Conservation (phyloP, 2,797 vertebrate genomes). For the Leptatherina wallacei region DNA sequence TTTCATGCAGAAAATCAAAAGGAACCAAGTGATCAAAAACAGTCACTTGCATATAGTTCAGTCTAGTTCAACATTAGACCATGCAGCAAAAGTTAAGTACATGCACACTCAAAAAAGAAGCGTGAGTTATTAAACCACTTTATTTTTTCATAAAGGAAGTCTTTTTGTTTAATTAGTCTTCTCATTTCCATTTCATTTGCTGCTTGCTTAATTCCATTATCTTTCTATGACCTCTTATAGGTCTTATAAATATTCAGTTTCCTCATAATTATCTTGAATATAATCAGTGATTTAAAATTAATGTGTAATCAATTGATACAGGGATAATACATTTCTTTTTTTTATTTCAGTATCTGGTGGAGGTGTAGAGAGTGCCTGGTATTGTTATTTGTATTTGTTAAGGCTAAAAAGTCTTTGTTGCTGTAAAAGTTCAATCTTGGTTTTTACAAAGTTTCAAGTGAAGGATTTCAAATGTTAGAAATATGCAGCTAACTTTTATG, state of each 20-base stretch:
- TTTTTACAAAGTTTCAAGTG: no score
- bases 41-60: background rate
- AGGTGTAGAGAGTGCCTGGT: background rate
- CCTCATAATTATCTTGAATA: constrained; percentile 70
- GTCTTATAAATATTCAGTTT: constrained; percentile 69
- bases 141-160: background rate
- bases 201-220: constrained; percentile 24
- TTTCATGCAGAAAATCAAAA: no score
- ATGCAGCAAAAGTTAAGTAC: background rate
- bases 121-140: constrained; percentile 15
- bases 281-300: constrained; percentile 68
- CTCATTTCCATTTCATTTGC: constrained; percentile 54
- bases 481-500: no score
- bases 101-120: background rate
- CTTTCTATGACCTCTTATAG: constrained; percentile 44
- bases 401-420: no score
- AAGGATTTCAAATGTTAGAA: no score
- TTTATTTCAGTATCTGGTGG: background rate
- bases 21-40: no score
- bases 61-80: background rate
- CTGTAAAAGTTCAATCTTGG: no score
- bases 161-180: constrained; percentile 36
- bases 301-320: constrained; percentile 64
- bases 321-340: constrained; percentile 28
- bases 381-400: no score